Evolutionary conservation across 2,797 vertebrate species (phyloP), one percentile per base, ranked within the genome.

Genomic region (Dendrocincla tyrannina): DNA sequence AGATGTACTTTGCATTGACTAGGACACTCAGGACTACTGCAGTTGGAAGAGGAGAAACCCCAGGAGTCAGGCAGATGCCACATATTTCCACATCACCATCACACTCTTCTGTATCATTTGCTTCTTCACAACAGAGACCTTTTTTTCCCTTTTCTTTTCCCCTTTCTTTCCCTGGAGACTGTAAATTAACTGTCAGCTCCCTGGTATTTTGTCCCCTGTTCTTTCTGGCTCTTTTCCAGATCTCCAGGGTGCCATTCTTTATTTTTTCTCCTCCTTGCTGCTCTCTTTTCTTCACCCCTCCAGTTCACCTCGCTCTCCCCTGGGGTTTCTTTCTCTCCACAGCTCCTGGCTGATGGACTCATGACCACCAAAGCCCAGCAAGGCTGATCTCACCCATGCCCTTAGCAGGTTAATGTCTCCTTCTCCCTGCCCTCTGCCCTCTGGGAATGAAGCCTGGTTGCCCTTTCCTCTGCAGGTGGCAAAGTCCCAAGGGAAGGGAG

Each of bases 171-270:
- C 93, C 86, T 78, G 39, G 52, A 92, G 76, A 33, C 91, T 72
- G 55, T 79, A 83, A 92, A 95, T 93, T 94, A 89, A 84, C 75
- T 91, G 84, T 66, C 89, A 82, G 46, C 25, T 95, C 81, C 59
- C 56, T 66, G 44, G 32, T 60, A 83, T 47, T 93, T 85, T 77
- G 60, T 89, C 70, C 64, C 35, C 70, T 58, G 55, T 68, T 81
- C 73, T 89, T 58, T 18, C 86, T 96, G 93, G 86, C 95, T 85
- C 62, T 85, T 78, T 27, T 78, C 94, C 95, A 94, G 14, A 89
- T 88, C 92, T 81, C 93, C 81, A 82, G 84, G 76, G 88, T 75
- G 56, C 68, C 84, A 44, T 55, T 80, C 18, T 75, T 76, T 62
- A 3, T 60, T 28, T 27, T 27, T 6, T 32, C 66, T 79, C 17